phyloP scores from a whole-genome alignment of 2,797 vertebrate genomes.

The Zenarchopterus dispar region DNA sequence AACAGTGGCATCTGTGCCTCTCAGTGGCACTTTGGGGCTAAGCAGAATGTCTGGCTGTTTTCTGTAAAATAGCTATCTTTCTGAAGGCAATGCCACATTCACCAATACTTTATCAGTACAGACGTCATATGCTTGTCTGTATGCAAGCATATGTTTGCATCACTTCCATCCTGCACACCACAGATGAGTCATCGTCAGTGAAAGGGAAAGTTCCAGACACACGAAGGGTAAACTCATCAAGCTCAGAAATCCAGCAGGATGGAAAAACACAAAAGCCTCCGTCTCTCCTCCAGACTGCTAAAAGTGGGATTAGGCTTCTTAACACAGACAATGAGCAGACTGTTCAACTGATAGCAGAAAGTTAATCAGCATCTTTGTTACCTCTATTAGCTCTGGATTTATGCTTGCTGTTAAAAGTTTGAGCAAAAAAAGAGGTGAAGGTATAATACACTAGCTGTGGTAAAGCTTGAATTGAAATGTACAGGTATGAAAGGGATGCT shows the following conservation, averaged over 20 bases:
- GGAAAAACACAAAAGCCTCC: constrained; percentile 45
- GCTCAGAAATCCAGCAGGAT: constrained; percentile 45
- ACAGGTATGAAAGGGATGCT: too few species aligned
- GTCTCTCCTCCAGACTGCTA: constrained; percentile 52
- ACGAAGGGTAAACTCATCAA: constrained; percentile 64
- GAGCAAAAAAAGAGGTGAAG: too few species aligned
- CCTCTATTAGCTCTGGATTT: constrained; percentile 15
- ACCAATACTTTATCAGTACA: constrained; percentile 1
- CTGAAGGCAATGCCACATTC: constrained; percentile 14
- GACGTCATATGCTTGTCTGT: constrained; percentile 14
- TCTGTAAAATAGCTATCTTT: constrained; percentile 17
- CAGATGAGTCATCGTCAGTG: constrained; percentile 32
- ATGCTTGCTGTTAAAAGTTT: too few species aligned
- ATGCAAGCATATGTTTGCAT: constrained; percentile 12
- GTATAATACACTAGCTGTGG: too few species aligned
- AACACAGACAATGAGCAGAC: constrained; percentile 51
- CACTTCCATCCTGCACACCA: constrained; percentile 17
- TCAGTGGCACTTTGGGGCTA: constrained; percentile 29
- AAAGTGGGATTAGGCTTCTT: constrained; percentile 63
- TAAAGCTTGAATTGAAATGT: too few species aligned
- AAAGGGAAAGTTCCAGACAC: constrained; percentile 48
- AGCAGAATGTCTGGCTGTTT: constrained; percentile 31
- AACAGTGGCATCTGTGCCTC: constrained; percentile 72
- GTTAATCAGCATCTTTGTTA: constrained; percentile 54
- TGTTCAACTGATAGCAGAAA: constrained; percentile 56